Percentiles rank a stretch among this genome's conserved stretches.
Conservation (phyloP, 2,113 vertebrate genomes). For the Holacanthus passer region DNA sequence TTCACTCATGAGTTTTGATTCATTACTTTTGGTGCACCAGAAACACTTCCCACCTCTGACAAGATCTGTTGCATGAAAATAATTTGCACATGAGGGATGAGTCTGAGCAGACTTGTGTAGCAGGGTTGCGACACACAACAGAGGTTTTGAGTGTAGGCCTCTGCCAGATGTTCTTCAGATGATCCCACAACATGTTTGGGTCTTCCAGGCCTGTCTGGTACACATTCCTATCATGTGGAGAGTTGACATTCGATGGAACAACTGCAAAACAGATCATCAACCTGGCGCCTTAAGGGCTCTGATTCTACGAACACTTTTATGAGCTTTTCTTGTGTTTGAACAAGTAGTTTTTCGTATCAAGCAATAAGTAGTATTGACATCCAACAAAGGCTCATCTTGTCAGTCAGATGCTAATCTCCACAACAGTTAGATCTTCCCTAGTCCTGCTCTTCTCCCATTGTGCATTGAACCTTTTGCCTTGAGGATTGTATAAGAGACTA, state of each 20-base stretch:
- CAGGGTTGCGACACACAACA: constrained; percentile 2
- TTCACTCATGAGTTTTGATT: constrained; percentile 5
- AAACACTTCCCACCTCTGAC: constrained; percentile 6
- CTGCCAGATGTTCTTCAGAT: constrained; percentile 22
- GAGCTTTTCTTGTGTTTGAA: constrained; percentile 2
- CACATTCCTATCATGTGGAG: background rate
- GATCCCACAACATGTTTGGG: constrained; percentile 15
- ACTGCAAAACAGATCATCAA: background rate
- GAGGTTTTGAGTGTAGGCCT: background rate
- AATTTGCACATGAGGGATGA: constrained; percentile 1
- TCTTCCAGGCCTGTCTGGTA: constrained; percentile 3
- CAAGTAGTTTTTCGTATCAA: background rate
- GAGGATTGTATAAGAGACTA: background rate
- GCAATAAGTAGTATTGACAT: background rate
- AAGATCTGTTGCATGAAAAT: background rate
- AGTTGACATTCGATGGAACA: background rate
- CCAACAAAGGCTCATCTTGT: background rate
- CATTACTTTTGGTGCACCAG: background rate
- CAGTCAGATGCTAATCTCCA: too few species aligned
- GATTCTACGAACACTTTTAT: background rate
- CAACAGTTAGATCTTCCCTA: too few species aligned
- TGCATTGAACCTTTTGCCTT: background rate
- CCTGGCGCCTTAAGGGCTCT: background rate
- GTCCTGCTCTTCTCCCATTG: background rate
- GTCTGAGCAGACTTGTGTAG: constrained; percentile 13